Percentiles rank a stretch among this genome's conserved stretches.
Evolutionary conservation across 2,888 invertebrate species (phyloP).

Genomic region (Xestia c-nigrum): DNA sequence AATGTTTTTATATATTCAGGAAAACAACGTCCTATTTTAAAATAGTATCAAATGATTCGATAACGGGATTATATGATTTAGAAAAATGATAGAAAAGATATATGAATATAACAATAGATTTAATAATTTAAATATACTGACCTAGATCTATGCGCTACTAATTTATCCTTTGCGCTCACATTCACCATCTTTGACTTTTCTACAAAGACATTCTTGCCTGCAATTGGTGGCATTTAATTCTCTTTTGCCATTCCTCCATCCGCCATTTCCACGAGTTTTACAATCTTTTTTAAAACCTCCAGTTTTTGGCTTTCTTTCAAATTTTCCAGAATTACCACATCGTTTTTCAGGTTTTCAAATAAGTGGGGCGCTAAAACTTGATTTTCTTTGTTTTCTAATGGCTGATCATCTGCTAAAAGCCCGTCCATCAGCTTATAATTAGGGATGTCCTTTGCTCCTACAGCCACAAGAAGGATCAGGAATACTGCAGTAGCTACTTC

Average conservation of each 20-base stretch:
- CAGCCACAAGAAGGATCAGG: conserved; percentile 1
- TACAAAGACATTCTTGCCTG: not conserved
- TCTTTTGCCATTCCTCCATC: not conserved
- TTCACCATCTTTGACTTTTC: conserved; percentile 1
- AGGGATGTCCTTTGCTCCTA: not conserved
- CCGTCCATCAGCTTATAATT: conserved; percentile 2
- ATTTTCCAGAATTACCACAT: not conserved
- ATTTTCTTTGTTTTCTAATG: not conserved
- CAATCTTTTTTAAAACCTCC: not conserved
- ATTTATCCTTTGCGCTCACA: not conserved
- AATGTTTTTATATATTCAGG: too few relatives aligned
- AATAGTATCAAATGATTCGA: not conserved
- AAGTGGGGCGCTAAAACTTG: not conserved
- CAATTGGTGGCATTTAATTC: not conserved
- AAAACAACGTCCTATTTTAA: not conserved
- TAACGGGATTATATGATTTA: not conserved
- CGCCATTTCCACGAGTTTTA: too few relatives aligned
- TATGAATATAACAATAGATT: too few relatives aligned
- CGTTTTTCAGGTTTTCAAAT: conserved; percentile 1
- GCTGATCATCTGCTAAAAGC: conserved; percentile 2
- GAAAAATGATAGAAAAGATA: too few relatives aligned
- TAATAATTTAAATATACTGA: not conserved
- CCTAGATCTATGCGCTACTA: too few relatives aligned
- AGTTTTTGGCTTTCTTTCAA: not conserved
- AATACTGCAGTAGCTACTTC: not conserved